Percentiles rank a stretch among this genome's conserved stretches.
phyloP scores from a whole-genome alignment of 2,113 vertebrate genomes.

The Peromyscus maniculatus region DNA sequence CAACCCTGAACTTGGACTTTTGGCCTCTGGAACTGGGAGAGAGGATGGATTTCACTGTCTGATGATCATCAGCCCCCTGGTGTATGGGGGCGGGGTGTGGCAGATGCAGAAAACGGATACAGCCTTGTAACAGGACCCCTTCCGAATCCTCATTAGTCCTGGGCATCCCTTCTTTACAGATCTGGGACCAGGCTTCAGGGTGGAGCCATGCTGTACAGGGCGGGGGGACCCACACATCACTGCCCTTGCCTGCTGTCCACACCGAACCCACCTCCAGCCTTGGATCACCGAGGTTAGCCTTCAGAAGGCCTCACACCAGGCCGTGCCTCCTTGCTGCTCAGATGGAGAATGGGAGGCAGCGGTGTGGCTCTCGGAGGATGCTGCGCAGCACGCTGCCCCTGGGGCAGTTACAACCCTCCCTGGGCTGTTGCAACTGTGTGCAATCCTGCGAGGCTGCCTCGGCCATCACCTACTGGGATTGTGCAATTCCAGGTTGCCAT shows the following conservation, averaged over 20 bases:
- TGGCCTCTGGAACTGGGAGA: not conserved
- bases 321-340: rapidly evolving
- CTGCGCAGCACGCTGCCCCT: not conserved
- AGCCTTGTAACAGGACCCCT: not conserved
- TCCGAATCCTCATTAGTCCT: rapidly evolving
- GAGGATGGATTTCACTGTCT: not conserved
- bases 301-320: too few relatives aligned
- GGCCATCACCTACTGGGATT: not conserved
- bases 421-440: not conserved
- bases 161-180: not conserved
- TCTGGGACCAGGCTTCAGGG: not conserved
- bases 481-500: not conserved
- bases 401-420: not conserved
- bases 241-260: too few relatives aligned
- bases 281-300: not conserved
- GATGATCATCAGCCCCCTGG: not conserved
- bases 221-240: not conserved
- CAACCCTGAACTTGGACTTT: not conserved
- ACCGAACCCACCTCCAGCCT: not conserved
- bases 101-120: not conserved
- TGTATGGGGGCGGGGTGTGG: too few relatives aligned
- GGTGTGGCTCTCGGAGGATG: rapidly evolving
- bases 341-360: rapidly evolving
- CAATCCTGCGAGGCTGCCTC: not conserved
- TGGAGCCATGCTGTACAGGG: not conserved